These are phyloP conservation scores for Gracilinanus agilis DNA, from an alignment of 2,113 vertebrate species.

Conservation along the genomic window DNA sequence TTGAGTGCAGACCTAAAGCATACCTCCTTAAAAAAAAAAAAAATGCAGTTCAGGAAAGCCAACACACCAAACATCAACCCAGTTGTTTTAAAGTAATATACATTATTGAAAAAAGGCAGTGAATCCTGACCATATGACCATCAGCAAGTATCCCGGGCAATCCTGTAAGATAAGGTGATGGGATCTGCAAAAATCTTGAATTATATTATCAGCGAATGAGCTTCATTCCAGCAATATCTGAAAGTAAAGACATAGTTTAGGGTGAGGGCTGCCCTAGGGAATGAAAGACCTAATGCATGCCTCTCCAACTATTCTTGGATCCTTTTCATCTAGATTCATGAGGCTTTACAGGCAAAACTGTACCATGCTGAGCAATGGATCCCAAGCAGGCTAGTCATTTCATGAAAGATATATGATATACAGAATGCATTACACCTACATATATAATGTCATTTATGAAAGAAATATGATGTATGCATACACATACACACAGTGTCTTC, in stretches of 20 bases:
- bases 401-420: neutral
- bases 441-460: neutral
- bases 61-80: neutral
- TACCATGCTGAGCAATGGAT: neutral
- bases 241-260: neutral
- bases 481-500: neutral
- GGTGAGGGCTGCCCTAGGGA: neutral
- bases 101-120: neutral
- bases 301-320: neutral
- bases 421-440: neutral
- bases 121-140: neutral
- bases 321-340: neutral
- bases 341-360: neutral
- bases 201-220: neutral
- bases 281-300: neutral
- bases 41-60: neutral
- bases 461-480: neutral
- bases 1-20: neutral
- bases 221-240: neutral
- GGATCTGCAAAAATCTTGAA: neutral
- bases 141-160: neutral
- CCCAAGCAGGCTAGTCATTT: neutral
- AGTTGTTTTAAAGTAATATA: neutral
- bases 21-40: neutral
- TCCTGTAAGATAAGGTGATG: neutral